phyloP scores from a whole-genome alignment of 2,888 invertebrate species.

The Abrostola triplasia region DNA sequence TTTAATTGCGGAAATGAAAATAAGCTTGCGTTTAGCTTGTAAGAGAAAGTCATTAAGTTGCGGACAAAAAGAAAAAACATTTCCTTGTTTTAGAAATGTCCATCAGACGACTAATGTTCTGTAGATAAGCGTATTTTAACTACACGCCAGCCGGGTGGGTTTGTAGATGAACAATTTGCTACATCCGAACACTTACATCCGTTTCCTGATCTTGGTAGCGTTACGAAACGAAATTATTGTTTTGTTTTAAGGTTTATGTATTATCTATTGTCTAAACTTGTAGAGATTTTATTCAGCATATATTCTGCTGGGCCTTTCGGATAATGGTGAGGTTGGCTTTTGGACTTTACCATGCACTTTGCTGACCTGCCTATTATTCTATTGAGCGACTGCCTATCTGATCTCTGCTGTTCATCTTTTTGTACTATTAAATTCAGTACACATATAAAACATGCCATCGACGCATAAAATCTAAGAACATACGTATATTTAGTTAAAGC shows the following conservation, averaged over 20 bases:
- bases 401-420: too few species aligned
- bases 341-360: too few species aligned
- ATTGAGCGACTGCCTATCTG: too few species aligned
- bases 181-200: conserved; percentile 33
- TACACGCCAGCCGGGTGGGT: conserved; percentile 5
- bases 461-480: too few species aligned
- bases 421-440: too few species aligned
- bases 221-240: not conserved
- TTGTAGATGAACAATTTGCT: conserved; percentile 24
- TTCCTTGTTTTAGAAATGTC: conserved; percentile 71
- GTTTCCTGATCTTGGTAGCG: conserved; percentile 27
- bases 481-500: too few species aligned
- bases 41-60: conserved; percentile 63
- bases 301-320: too few species aligned
- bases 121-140: conserved; percentile 44
- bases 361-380: too few species aligned
- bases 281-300: too few species aligned
- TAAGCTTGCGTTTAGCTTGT: conserved; percentile 37
- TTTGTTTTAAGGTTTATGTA: not conserved
- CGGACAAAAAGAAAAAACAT: conserved; percentile 62
- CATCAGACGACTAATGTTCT: conserved; percentile 57
- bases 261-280: not conserved
- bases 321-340: too few species aligned
- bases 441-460: too few species aligned
- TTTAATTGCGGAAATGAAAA: conserved; percentile 66